Base-by-base conservation (phyloP, 2,797 vertebrate species). In the Sebastes hubbsi region DNA sequence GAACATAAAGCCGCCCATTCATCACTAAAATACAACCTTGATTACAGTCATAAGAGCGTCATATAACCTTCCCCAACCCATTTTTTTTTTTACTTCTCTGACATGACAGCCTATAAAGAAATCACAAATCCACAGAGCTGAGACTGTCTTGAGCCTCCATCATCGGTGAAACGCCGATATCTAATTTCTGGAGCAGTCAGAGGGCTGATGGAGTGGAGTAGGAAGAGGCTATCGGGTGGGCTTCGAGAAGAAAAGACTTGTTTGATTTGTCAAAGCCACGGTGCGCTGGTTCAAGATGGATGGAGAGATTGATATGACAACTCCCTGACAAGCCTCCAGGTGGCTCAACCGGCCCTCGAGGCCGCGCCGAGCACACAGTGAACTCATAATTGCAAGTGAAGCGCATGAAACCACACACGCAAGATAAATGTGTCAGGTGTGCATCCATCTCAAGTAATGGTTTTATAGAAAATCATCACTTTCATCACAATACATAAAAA, bases 111-210 rank as follows among this genome's bases (percentile, higher is more conserved):
- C 56, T 58, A 29, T 34, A 67, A 84, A 75, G 20, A n/a, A 66
- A 74, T 70, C 61, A 62, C 18, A 58, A 66, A 82, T 84, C 83
- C 16, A 49, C 38, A 52, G 12, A 62, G 42, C 49, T 61, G 36
- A 42, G 58, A 65, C 13, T 42, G 65, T 80, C 69, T 76, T 82
- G 2, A 79, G 66, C 18, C 72, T 55, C 58, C 66, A 32, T 80
- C 72, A 80, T 72, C 22, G 32, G 58, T 69, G 64, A 89, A 91
- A 93, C 0, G 80, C 78, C 89, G 76, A 90, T 89, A 91, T 91
- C 78, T 88, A 8, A 92, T 93, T 91, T 91, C 77, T 87, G 68
- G 59, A 89, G 82, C 75, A 85, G 91, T 88, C 85, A 80, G 69
- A 16, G 32, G 62, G 12, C 62, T 87, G 91, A 91, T 77, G 69